Conservation (phyloP, 2,888 invertebrate genomes). For the Hipparchia sbordonii region DNA sequence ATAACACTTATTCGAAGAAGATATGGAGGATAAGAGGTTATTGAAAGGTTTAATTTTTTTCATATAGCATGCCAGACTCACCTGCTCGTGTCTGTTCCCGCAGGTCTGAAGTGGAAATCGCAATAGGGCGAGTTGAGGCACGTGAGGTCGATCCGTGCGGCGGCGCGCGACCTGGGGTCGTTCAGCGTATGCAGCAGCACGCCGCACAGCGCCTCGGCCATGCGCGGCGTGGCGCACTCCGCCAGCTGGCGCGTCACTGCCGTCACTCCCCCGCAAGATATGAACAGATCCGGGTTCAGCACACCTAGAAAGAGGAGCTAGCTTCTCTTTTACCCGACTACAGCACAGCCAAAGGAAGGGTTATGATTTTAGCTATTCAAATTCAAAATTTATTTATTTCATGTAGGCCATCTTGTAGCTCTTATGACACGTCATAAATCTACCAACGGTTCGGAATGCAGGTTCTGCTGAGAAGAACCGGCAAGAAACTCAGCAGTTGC, state of each 20-base stretch:
- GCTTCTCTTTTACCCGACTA: neutral
- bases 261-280: constrained; percentile 91
- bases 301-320: constrained; percentile 81
- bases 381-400: too few species aligned
- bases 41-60: too few species aligned
- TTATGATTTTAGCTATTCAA: too few species aligned
- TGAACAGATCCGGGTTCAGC: constrained; percentile 90
- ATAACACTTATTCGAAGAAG: too few species aligned
- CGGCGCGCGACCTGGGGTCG: constrained; percentile 90
- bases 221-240: constrained; percentile 93
- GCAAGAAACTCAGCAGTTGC: too few species aligned
- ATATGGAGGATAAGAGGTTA: too few species aligned
- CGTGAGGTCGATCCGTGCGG: constrained; percentile 90
- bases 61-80: constrained; percentile 49
- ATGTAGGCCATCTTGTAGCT: too few species aligned
- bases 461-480: too few species aligned
- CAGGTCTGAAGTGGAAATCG: constrained; percentile 91
- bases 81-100: constrained; percentile 88
- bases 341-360: too few species aligned
- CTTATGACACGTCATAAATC: too few species aligned
- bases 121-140: constrained; percentile 95
- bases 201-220: constrained; percentile 95
- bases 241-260: constrained; percentile 92
- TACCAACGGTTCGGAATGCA: too few species aligned
- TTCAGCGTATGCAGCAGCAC: constrained; percentile 93